These are phyloP conservation scores for Bellardia pandia DNA, from an alignment of 2,888 invertebrate species.

Conservation along the genomic window DNA sequence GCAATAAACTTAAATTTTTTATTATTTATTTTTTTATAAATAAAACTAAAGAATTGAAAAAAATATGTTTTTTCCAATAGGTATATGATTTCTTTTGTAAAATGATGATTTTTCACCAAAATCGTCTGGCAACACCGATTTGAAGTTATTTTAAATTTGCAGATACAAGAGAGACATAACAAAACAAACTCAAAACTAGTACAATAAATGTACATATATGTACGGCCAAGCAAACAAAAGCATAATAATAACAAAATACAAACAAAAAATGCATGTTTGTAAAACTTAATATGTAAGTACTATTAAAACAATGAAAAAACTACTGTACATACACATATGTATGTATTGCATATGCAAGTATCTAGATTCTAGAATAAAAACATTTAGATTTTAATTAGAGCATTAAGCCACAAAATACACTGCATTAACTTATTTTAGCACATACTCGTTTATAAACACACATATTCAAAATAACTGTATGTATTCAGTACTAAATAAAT, in stretches of 20 bases:
- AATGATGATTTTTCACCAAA: too few species aligned
- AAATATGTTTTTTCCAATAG: too few species aligned
- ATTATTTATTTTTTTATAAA: too few species aligned
- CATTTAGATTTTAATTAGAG: slow-evolving; percentile 59
- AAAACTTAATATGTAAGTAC: background rate
- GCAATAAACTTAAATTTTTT: too few species aligned
- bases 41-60: too few species aligned
- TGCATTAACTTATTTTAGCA: slow-evolving; percentile 25
- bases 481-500: slow-evolving; percentile 15
- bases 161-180: slow-evolving; percentile 40
- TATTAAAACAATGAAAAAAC: slow-evolving; percentile 1
- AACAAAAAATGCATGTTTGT: slow-evolving; percentile 22
- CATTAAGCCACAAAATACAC: slow-evolving; percentile 37
- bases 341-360: background rate
- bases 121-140: too few species aligned
- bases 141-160: slow-evolving; percentile 28
- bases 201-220: slow-evolving; percentile 37
- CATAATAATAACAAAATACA: slow-evolving; percentile 38
- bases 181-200: slow-evolving; percentile 47
- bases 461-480: background rate
- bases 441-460: background rate
- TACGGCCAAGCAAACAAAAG: slow-evolving; percentile 45
- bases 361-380: slow-evolving; percentile 32
- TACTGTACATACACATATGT: background rate
- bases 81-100: too few species aligned